Evolutionary conservation across 1,140 invertebrate genomes (phyloP), one percentile per base, ranked within the genome.

Genomic region (Ceratina calcarata): DNA sequence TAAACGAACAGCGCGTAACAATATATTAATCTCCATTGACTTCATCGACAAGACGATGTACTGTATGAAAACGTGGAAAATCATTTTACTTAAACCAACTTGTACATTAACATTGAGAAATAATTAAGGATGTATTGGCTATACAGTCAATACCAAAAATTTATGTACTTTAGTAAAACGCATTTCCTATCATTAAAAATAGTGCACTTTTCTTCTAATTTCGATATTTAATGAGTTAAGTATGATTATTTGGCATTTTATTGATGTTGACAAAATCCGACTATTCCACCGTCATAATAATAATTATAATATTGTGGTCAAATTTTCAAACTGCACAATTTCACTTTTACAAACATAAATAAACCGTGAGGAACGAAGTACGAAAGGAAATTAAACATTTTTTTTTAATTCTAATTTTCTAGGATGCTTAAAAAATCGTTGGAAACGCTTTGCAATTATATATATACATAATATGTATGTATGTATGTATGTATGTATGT

Each of bases 261-360:
- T n/a, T n/a, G n/a, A n/a, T n/a, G n/a, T n/a, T n/a, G n/a, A n/a
- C n/a, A n/a, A n/a, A n/a, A n/a, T n/a, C n/a, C n/a, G n/a, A n/a
- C n/a, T n/a, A n/a, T n/a, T n/a, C n/a, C n/a, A n/a, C n/a, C n/a
- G n/a, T n/a, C n/a, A n/a, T n/a, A n/a, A 57, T 70, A 37, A 51
- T 20, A 70, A 73, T 69, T 12, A 57, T 69, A 57, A 55, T 69
- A 55, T 55, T 55, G 27, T 66, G 55, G 83, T 75, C 20, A 32
- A 71, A 70, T 45, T 80, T 84, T 84, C n/a, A 27, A 22, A 80
- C 16, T 82, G 72, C 71, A 80, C 57, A 70, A 61, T 76, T 62
- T 70, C 24, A 60, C n/a, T 62, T 68, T 67, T 72, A 27, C 58
- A 32, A 45, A 45, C 51, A 71, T 22, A 61, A 76, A 74, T 70